A percentile compares a stretch with the other conserved stretches of the same genome.
Conservation (phyloP, 2,888 invertebrate genomes). For the Pachymerium ferrugineum region DNA sequence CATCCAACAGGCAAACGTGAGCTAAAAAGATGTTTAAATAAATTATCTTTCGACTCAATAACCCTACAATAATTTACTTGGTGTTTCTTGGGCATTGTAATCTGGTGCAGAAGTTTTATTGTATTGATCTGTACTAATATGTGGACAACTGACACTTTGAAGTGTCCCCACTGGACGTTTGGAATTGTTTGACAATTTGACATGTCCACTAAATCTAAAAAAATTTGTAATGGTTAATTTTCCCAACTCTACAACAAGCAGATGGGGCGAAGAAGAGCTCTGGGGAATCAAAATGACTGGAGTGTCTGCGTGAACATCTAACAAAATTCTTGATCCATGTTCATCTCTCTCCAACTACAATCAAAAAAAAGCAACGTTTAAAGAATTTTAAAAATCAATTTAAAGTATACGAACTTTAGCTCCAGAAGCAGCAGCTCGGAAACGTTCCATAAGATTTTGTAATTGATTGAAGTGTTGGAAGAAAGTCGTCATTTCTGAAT, state of each 20-base stretch:
- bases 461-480: constrained; percentile 76
- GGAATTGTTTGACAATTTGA: not conserved
- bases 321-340: constrained; percentile 53
- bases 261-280: constrained; percentile 67
- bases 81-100: not conserved
- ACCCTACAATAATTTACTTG: no score
- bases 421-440: constrained; percentile 60
- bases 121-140: not conserved
- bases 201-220: constrained; percentile 55
- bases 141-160: not conserved
- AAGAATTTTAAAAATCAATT: constrained; percentile 34
- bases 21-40: no score
- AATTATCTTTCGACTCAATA: no score
- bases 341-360: constrained; percentile 15
- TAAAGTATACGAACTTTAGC: constrained; percentile 42
- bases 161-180: not conserved
- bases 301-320: constrained; percentile 64
- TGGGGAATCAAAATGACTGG: constrained; percentile 84
- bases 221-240: constrained; percentile 69
- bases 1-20: constrained; percentile 60
- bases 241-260: constrained; percentile 75
- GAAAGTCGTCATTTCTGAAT: constrained; percentile 81
- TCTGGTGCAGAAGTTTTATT: not conserved
- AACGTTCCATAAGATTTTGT: constrained; percentile 65
- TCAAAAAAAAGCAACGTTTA: not conserved